Evolutionary conservation across 2,113 vertebrate genomes (phyloP).

Genomic region (Indri indri): DNA sequence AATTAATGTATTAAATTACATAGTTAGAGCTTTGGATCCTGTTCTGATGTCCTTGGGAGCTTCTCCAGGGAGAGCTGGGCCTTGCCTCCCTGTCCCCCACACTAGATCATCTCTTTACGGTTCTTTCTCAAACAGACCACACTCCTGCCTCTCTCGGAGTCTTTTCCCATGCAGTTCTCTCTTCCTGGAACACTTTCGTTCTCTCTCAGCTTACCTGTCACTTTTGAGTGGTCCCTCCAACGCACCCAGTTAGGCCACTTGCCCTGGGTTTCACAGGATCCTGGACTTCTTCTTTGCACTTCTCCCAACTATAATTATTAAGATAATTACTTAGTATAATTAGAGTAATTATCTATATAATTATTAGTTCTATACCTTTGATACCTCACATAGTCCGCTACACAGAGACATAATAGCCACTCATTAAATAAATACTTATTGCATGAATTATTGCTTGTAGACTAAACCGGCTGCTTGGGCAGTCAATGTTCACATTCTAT

Average conservation of each 20-base stretch:
- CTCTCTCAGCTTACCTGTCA: background rate
- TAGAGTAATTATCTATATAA: background rate
- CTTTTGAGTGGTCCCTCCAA: background rate
- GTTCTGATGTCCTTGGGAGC: background rate
- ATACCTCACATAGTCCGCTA: background rate
- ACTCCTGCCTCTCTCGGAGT: background rate
- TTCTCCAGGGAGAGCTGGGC: background rate
- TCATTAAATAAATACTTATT: background rate
- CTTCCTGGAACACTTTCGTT: background rate
- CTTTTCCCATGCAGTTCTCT: background rate
- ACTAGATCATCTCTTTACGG: background rate
- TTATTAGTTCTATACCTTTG: background rate
- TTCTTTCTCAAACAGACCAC: background rate
- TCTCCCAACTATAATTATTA: constrained; percentile 10
- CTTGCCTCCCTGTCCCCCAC: background rate
- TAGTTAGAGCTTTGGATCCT: background rate
- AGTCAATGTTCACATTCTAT: background rate
- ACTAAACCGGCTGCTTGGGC: background rate
- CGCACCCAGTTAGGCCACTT: background rate
- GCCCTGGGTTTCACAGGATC: background rate
- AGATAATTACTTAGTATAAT: background rate
- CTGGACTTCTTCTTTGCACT: background rate
- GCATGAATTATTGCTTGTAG: background rate
- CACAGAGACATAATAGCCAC: background rate
- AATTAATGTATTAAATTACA: background rate